These are phyloP conservation scores for Buteo buteo DNA, from an alignment of 2,113 vertebrate species.

Conservation along the genomic window DNA sequence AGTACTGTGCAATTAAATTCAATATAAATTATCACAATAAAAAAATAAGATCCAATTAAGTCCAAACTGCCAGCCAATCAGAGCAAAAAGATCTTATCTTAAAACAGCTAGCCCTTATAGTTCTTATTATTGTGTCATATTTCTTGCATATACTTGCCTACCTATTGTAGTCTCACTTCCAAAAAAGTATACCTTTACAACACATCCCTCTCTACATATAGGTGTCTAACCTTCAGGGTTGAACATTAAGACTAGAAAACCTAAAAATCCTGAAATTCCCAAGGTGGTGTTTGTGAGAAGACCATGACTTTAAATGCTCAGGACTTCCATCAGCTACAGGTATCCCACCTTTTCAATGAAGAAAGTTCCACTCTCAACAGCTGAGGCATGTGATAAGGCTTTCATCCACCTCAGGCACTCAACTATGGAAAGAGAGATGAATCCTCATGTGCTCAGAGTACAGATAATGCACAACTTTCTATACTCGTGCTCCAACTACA, in stretches of 20 bases:
- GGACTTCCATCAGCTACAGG: not conserved
- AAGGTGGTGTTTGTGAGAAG: not conserved
- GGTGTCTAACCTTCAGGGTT: not conserved
- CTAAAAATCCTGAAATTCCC: not conserved
- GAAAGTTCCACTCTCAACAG: not conserved
- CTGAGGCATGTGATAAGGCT: not conserved
- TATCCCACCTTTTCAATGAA: not conserved
- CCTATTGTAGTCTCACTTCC: not conserved
- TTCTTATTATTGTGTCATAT: not conserved
- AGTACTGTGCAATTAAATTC: not conserved
- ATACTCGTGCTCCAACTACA: rapidly evolving
- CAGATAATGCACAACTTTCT: not conserved
- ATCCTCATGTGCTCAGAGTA: not conserved
- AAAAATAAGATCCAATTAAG: not conserved
- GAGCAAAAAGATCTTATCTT: not conserved
- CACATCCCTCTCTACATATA: not conserved
- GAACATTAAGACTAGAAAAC: not conserved
- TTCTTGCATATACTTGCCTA: not conserved
- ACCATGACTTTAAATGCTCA: not conserved
- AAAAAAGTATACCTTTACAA: not conserved
- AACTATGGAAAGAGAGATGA: not conserved
- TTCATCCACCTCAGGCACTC: not conserved
- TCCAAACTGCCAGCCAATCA: not conserved
- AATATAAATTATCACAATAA: not conserved
- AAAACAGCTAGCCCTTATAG: not conserved